Evolutionary conservation across 2,888 invertebrate species (phyloP).

Genomic region (Artemia sinica): DNA sequence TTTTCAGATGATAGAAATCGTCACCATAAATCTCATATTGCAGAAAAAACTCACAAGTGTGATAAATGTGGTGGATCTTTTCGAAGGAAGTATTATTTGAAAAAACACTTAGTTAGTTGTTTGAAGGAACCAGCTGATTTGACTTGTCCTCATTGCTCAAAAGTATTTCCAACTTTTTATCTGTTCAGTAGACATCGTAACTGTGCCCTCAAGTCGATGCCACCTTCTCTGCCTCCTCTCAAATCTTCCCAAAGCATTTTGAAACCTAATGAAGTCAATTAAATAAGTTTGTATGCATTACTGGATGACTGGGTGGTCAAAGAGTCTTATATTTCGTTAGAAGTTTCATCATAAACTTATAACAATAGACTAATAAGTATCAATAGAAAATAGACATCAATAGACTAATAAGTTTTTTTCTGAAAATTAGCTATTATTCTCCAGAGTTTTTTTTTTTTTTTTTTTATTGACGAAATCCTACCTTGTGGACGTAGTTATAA

Average conservation of each 20-base stretch:
- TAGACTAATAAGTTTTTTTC: too few species aligned
- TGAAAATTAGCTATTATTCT: too few species aligned
- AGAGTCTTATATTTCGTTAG: too few species aligned
- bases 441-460: too few species aligned
- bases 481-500: too few species aligned
- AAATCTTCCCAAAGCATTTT: background rate
- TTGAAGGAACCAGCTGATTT: background rate
- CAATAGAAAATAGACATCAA: too few species aligned
- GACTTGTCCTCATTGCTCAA: background rate
- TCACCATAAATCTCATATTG: background rate
- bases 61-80: background rate
- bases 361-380: too few species aligned
- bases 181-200: background rate
- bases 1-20: slow-evolving; percentile 4
- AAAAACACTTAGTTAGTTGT: background rate
- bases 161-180: background rate
- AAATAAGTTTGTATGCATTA: too few species aligned
- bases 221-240: background rate
- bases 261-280: too few species aligned
- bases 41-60: background rate
- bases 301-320: too few species aligned
- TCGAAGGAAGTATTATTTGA: background rate
- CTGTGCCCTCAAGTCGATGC: background rate
- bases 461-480: too few species aligned
- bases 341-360: too few species aligned